Percentiles rank a stretch among this genome's conserved stretches.
Conservation (phyloP, 2,113 vertebrate genomes). For the Alligator mississippiensis region DNA sequence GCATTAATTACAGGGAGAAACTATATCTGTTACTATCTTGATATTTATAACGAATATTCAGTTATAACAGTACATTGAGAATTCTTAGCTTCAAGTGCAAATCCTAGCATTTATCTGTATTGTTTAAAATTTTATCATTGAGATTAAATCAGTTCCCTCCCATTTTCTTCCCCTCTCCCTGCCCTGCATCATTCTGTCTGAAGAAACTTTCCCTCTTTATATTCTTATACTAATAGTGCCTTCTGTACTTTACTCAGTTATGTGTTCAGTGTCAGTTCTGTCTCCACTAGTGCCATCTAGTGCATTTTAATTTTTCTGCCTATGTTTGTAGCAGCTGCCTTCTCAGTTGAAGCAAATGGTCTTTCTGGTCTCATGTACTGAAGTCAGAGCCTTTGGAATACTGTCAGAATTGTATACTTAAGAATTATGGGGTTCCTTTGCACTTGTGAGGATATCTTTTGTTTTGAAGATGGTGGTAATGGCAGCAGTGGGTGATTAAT, state of each 20-base stretch:
- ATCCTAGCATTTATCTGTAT: not conserved
- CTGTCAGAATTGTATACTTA: not conserved
- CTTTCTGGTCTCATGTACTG: not conserved
- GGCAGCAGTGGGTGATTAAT: not conserved
- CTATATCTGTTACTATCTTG: not conserved
- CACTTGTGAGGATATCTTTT: not conserved
- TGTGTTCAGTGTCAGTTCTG: not conserved
- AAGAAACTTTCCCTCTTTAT: not conserved
- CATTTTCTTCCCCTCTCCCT: fast-evolving
- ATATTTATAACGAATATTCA: not conserved
- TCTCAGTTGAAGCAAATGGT: not conserved
- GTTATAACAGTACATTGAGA: not conserved
- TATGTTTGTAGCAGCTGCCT: not conserved
- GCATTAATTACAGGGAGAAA: not conserved
- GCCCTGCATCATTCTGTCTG: not conserved
- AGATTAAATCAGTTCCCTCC: not conserved
- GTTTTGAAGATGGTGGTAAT: not conserved
- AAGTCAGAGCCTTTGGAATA: fast-evolving
- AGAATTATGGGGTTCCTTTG: not conserved
- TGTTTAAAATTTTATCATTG: not conserved
- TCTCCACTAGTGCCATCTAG: not conserved
- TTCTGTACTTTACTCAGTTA: not conserved
- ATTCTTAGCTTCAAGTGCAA: not conserved
- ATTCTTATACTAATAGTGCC: not conserved
- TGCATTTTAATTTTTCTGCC: not conserved